Conservation (phyloP, 2,888 invertebrate species). For the Ophion costatus region DNA sequence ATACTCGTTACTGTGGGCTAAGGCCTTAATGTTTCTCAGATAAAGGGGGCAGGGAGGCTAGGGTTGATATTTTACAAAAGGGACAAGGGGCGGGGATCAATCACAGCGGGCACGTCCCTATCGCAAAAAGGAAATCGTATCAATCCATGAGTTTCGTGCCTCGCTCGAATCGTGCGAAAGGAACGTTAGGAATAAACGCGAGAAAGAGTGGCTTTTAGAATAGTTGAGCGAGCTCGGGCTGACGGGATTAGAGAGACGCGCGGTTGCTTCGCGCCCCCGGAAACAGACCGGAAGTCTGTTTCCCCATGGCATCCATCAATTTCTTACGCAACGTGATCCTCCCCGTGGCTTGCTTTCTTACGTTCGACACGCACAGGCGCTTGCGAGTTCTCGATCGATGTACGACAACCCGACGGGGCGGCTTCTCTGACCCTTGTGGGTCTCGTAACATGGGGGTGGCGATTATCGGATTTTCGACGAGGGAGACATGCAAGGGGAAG, state of each 20-base stretch:
- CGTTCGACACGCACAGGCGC: conserved; percentile 52
- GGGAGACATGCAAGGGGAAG: conserved; percentile 21
- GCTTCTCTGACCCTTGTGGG: conserved; percentile 40
- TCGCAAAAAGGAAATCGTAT: conserved; percentile 59
- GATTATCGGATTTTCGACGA: conserved; percentile 75
- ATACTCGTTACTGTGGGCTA: no score
- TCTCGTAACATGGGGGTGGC: conserved; percentile 65
- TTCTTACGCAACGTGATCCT: conserved; percentile 59
- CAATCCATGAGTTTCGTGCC: conserved; percentile 55
- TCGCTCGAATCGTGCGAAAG: conserved; percentile 56
- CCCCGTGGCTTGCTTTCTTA: conserved; percentile 47
- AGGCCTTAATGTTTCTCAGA: no score
- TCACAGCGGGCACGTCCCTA: conserved; percentile 45
- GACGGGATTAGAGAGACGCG: conserved; percentile 7
- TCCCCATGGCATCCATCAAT: conserved; percentile 66
- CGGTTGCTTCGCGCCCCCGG: conserved; percentile 48
- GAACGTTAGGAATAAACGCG: conserved; percentile 50
- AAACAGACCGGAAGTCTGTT: conserved; percentile 64
- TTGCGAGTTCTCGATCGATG: conserved; percentile 15
- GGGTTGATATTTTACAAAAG: conserved; percentile 15
- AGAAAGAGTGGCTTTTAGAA: conserved; percentile 25
- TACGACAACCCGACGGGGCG: neutral
- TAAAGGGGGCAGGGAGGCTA: neutral
- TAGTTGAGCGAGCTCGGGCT: conserved; percentile 27
- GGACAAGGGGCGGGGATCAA: conserved; percentile 36